Conservation (phyloP, 1,140 invertebrate species). For the Aphidius gifuensis region DNA sequence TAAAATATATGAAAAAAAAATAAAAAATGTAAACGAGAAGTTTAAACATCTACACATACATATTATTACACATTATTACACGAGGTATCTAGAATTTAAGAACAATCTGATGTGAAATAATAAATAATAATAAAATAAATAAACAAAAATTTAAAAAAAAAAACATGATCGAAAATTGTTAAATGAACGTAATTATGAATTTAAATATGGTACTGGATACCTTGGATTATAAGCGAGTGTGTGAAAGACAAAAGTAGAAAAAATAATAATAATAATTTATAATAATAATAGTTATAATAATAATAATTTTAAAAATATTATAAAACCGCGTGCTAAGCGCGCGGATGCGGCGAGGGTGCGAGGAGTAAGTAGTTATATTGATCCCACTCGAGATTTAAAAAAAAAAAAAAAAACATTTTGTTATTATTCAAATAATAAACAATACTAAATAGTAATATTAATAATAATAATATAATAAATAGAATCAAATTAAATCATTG, state of each 20-base stretch:
- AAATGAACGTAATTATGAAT: neutral
- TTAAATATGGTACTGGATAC: conserved; percentile 14
- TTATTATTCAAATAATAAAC: no score
- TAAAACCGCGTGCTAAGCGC: conserved; percentile 17
- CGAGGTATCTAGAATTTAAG: conserved; percentile 2
- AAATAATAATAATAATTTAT: neutral
- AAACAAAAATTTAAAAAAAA: neutral
- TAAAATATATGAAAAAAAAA: conserved; percentile 8
- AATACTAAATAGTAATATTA: neutral
- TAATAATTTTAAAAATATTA: conserved; percentile 3
- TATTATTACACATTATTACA: neutral
- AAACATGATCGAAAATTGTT: neutral
- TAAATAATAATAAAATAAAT: conserved; percentile 1
- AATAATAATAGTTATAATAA: conserved; percentile 8
- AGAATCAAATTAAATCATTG: no score
- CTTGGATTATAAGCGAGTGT: neutral
- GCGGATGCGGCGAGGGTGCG: conserved; percentile 20
- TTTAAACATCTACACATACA: neutral
- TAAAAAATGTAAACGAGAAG: neutral
- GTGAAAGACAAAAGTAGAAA: conserved; percentile 13
- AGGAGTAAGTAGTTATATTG: conserved; percentile 6
- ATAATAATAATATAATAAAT: no score
- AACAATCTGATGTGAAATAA: neutral
- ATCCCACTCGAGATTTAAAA: neutral
- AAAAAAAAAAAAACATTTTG: neutral